Base-by-base conservation (phyloP, 2,888 invertebrate species). In the Pristionchus fissidentatus region DNA sequence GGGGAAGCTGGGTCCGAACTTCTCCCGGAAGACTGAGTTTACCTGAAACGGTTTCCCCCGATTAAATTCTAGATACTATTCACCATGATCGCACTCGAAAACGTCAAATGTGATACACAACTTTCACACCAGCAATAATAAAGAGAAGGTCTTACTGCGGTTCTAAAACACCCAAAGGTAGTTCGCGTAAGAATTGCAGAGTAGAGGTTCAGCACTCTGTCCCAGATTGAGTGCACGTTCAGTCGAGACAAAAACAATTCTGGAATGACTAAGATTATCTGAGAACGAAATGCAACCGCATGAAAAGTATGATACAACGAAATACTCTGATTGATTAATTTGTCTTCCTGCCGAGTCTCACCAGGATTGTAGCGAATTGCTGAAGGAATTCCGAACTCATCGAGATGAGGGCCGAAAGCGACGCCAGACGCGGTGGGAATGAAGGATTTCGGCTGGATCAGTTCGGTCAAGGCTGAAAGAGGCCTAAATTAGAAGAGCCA, bases 201-300 rank as follows among this genome's bases (percentile, higher is more conserved):
- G 26, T 70, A 70, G 43, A 70, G 26, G 26, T 70, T 70, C 8
- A 41, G 41, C 3, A 70, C n/a, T 8, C 70, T 38, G 26, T 70
- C 70, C 70, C 70, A 70, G n/a, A 70, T 43, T 0, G 43, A 70
- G 26, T 70, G 70, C 1, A 70, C 41, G 43, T 70, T 43, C 70
- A 70, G 38, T 41, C 43, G 10, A 15, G 41, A 13, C 3, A 41
- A 41, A 41, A n/a, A 70, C 7, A 70, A 26, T n/a, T 38, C 70
- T 70, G 32, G 10, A n/a, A n/a, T n/a, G n/a, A n/a, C n/a, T n/a
- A 38, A 38, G 3, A 19, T 19, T n/a, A 1, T 2, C n/a, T n/a
- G n/a, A 8, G 38, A 38, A n/a, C 0, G 8, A 8, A 3, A 1
- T 35, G 10, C 8, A 19, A 62, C 3, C 38, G n/a, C n/a, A n/a